A percentile compares a stretch with the other conserved stretches of the same genome.
Evolutionary conservation across 2,113 vertebrate species (phyloP).

Genomic region (Himantopus leucocephalus): DNA sequence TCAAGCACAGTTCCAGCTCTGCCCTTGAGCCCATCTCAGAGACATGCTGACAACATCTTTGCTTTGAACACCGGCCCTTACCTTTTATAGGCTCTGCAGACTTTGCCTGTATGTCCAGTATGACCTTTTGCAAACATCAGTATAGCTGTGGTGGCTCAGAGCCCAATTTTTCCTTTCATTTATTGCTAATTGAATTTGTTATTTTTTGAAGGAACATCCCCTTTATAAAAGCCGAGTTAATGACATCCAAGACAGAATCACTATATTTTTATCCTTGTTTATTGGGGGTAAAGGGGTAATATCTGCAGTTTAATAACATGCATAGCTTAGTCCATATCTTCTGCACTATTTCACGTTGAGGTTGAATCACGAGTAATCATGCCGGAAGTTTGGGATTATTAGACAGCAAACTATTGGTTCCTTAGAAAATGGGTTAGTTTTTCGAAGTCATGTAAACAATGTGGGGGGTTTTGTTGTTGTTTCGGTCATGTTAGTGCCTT

Average conservation of each 20-base stretch:
- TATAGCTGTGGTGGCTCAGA: background rate
- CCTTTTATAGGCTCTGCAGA: background rate
- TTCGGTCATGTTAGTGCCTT: background rate
- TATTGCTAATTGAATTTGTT: background rate
- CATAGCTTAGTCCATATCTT: background rate
- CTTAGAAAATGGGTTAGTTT: background rate
- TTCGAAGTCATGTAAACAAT: background rate
- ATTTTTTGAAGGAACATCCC: background rate
- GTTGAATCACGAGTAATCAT: background rate
- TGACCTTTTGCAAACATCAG: background rate
- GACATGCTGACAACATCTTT: background rate
- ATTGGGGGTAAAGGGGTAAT: rapidly evolving
- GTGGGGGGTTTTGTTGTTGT: background rate
- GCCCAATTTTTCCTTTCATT: background rate
- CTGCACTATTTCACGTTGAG: background rate
- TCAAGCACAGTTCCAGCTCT: background rate
- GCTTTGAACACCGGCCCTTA: background rate
- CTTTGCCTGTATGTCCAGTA: background rate
- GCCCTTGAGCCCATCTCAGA: background rate
- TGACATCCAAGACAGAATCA: background rate
- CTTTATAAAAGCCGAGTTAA: background rate
- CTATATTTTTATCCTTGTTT: background rate
- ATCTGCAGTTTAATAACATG: background rate
- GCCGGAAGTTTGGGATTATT: background rate
- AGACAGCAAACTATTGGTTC: background rate